phyloP scores from a whole-genome alignment of 37 sponge, comb jelly and placozoan genomes.

The Chondrilla cf. caribensis region DNA sequence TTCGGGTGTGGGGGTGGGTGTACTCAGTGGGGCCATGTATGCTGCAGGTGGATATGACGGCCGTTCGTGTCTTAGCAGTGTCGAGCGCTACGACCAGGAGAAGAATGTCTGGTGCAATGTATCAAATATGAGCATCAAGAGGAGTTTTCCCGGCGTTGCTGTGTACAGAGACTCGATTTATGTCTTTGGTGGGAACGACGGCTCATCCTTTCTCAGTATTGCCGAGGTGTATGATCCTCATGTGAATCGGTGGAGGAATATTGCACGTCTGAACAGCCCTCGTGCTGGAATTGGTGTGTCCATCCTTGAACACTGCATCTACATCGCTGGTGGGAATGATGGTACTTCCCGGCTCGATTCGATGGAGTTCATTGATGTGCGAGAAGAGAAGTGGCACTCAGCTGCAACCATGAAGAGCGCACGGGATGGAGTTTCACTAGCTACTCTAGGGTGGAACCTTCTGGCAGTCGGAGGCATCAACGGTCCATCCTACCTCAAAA shows the following conservation, averaged over 20 bases:
- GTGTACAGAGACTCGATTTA: constrained; percentile 58
- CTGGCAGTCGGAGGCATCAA: constrained; percentile 93
- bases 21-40: constrained; percentile 91
- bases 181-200: constrained; percentile 95
- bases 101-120: constrained; percentile 90
- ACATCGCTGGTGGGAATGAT: constrained; percentile 93
- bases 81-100: constrained; percentile 88
- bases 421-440: constrained; percentile 88
- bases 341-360: constrained; percentile 90
- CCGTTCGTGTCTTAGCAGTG: constrained; percentile 85
- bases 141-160: constrained; percentile 93
- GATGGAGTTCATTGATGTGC: constrained; percentile 86
- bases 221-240: constrained; percentile 96
- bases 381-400: constrained; percentile 73
- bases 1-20: constrained; percentile 92
- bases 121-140: constrained; percentile 85
- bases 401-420: constrained; percentile 72
- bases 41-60: constrained; percentile 91
- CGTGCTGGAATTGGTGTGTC: constrained; percentile 90
- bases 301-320: constrained; percentile 76
- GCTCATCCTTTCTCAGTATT: constrained; percentile 84
- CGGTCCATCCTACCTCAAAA: constrained; percentile 89
- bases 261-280: constrained; percentile 75
- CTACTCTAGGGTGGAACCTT: constrained; percentile 62
- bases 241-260: constrained; percentile 82